Evolutionary conservation across 30 jellyfish, hydroid and myxozoan species (phyloP), one percentile per base, ranked within the genome.

Genomic region (Aurelia sp.): DNA sequence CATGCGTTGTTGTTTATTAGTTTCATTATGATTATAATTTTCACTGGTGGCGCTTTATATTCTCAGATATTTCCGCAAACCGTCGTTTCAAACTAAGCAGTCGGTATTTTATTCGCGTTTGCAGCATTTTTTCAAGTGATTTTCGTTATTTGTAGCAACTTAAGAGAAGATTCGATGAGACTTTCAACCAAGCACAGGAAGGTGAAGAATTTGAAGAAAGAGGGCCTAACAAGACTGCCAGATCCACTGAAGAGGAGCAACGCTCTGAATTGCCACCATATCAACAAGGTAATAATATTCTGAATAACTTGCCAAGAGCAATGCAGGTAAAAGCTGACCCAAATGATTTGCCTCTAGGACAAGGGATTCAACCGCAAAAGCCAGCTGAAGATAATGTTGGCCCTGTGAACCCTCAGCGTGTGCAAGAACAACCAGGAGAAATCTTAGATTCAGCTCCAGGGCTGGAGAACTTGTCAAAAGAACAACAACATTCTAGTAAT

Each of bases 141-240:
- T 60, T 22, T 58, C 17, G 63, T 48, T 27, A 11, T 0, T 84
- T 71, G 48, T 33, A 87, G 96, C 96, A 87, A 63, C 85, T 87
- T 13, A 87, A 87, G 57, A 71, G 96, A 24, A 87, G 89, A 41
- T 87, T 87, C 59, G 90, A 87, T 69, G 90, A 87, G 33, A 87
- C 90, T 17, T 76, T 77, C 77, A 87, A 87, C 84, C 90, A 77
- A 65, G 85, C 85, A 4, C 96, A 87, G 47, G 90, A 76, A 74
- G 59, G 69, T 59, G 96, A 87, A 68, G 96, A 87, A 13, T 75
- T 65, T 50, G 96, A 87, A 31, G 96, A 87, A 27, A 52, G 86
- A 50, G 83, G 83, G 24, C 89, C 90, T 4, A 61, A 65, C 74
- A 87, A 87, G 66, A 69, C 90, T 17, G 87, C 96, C 10, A 61